Evolutionary conservation across 2,888 invertebrate species (phyloP), one percentile per base, ranked within the genome.

Genomic region (Idaea aversata): DNA sequence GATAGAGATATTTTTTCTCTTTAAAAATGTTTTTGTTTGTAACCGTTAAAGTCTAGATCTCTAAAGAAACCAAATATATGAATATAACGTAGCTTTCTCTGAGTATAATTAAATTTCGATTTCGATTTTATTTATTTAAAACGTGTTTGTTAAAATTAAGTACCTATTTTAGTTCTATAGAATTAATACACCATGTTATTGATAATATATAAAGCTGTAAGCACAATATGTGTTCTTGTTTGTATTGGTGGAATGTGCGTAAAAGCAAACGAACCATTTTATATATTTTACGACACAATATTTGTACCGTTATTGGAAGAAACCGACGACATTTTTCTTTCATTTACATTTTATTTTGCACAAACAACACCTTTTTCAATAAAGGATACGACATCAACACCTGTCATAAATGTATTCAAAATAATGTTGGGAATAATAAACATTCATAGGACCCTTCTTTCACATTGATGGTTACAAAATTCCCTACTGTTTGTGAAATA

Each of bases 371-470:
- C 82, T 84, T 72, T 83, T 82, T 83, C 80, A 83, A 83, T 82
- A 84, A 79, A 77, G 75, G 77, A 77, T 74, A 78, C 75, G 74
- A 77, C 76, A 80, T 79, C 81, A 81, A 79, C 88, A 90, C 89
- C 88, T 91, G 88, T 82, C 84, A 81, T 76, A 77, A 74, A 79
- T 86, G 80, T 87, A 87, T 86, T 76, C 77, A 80, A 85, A 87
- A 88, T 86, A 88, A 83, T 79, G 78, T 78, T 76, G 78, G 76
- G 79, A 81, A 80, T 78, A 77, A 78, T 70, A 71, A 67, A 76
- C 47, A 47, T 47, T 10, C 47, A 47, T 47, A 47, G 10, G 47
- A 47, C 47, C 47, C 47, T 47, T 47, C 47, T 47, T 47, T 47
- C 47, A 47, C 47, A 47, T 47, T 47, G 47, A 47, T 47, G 47